A percentile compares a stretch with the other conserved stretches of the same genome.
Evolutionary conservation across 23 tunicate species (phyloP).

Genomic region (Botrylloides violaceus): DNA sequence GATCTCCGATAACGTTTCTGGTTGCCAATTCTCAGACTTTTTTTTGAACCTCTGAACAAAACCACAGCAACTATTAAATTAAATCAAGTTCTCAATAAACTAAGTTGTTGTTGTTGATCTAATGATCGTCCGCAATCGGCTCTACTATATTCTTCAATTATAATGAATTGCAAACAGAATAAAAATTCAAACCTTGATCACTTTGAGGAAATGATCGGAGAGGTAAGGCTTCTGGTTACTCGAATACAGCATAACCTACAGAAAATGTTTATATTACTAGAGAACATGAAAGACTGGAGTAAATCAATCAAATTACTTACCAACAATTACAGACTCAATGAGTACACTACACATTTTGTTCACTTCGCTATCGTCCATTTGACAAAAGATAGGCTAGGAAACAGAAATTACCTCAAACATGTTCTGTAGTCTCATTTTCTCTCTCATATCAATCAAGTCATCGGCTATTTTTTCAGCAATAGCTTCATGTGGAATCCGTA

Average conservation of each 20-base stretch:
- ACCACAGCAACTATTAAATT: no score
- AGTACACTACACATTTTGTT: no score
- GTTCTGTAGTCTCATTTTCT: slow-evolving; percentile 28
- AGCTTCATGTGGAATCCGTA: slow-evolving; percentile 40
- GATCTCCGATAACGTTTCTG: slow-evolving; percentile 40
- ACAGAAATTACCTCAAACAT: slow-evolving; percentile 46
- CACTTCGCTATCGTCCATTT: neutral
- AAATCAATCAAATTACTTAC: no score
- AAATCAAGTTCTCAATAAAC: neutral
- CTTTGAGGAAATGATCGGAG: slow-evolving; percentile 29
- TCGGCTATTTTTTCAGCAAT: slow-evolving; percentile 39
- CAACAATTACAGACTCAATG: no score
- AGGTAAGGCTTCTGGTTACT: neutral
- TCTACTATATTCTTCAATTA: no score
- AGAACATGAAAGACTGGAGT: no score
- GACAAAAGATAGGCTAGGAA: neutral
- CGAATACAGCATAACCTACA: slow-evolving; percentile 26
- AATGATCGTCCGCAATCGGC: neutral
- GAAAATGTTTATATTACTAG: no score
- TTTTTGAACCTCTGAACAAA: neutral
- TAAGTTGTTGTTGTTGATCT: neutral
- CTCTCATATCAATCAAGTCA: slow-evolving; percentile 30
- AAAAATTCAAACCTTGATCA: slow-evolving; percentile 15
- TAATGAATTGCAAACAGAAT: neutral
- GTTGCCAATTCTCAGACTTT: slow-evolving; percentile 43